phyloP scores from a whole-genome alignment of 2,888 invertebrate species.

The Rhagonycha lutea region DNA sequence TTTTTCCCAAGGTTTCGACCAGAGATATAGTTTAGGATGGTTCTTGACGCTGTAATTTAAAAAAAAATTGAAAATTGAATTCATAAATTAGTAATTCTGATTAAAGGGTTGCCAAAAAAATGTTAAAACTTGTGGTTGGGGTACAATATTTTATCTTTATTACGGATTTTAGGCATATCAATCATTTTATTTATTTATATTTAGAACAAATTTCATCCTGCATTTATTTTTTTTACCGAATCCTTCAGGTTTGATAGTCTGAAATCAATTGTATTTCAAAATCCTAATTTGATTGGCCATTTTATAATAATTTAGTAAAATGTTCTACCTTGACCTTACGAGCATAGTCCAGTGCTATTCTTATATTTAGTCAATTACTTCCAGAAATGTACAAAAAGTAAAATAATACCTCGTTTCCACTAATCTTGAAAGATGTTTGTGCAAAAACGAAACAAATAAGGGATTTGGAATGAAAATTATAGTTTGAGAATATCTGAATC shows the following conservation, averaged over 20 bases:
- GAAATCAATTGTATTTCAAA: neutral
- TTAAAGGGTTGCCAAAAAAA: neutral
- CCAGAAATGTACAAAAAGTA: too few relatives aligned
- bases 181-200: neutral
- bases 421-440: too few relatives aligned
- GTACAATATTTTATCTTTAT: neutral
- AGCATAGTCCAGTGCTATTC: neutral
- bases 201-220: too few relatives aligned
- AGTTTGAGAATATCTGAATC: too few relatives aligned
- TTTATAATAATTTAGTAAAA: neutral
- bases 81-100: neutral
- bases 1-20: constrained; percentile 85
- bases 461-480: too few relatives aligned
- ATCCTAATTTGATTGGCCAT: neutral
- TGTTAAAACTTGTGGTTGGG: neutral
- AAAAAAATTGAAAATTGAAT: constrained; percentile 22
- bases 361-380: neutral
- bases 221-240: neutral
- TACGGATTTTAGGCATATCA: neutral
- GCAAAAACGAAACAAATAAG: too few relatives aligned
- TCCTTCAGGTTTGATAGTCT: neutral
- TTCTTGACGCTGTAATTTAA: constrained; percentile 65
- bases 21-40: constrained; percentile 84
- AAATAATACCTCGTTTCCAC: too few relatives aligned
- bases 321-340: neutral